Evolutionary conservation across 2,888 invertebrate species (phyloP), one percentile per base, ranked within the genome.

Genomic region (Brachypalpus laphriformis): DNA sequence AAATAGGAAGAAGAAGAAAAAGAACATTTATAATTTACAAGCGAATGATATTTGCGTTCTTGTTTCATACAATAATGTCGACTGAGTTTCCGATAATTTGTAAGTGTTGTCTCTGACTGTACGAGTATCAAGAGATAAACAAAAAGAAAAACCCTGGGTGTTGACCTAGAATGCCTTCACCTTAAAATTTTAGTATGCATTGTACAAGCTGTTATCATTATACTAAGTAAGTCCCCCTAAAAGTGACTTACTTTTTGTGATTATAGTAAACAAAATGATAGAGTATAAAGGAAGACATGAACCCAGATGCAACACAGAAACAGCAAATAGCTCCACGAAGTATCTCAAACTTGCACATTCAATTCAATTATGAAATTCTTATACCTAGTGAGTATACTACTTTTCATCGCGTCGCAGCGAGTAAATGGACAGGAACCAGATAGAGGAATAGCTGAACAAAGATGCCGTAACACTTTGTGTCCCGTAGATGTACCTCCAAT

Each of bases 401-500:
- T 54, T n/a, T 4, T 65, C 9, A 9, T 70, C 28, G 42, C 31
- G 1, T 31, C 16, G 1, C 56, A 70, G 28, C 3, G 8, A 16
- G 56, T 28, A 2, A 42, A 14, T 47, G 70, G 56, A 7, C 20
- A 45, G 11, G 7, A 8, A 11, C 4, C 6, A 1, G 20, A 57
- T 3, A 57, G 11, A 9, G 2, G 20, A 8, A 70, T 70, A 22
- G 57, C 57, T 1, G 6, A 70, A 47, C 56, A 70, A 22, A 56
- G 57, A 3, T 57, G 70, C 34, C 57, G 70, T 11, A 70, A 70
- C 14, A 18, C 16, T 0, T 8, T 57, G 45, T 70, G 70, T 20
- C 70, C 70, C 2, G 22, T 45, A 3, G 70, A 18, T 9, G 34
- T 9, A 0, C 45, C 57, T 2, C 34, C 31, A 7, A 42, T 68